These are phyloP conservation scores for Tychaedon coryphoeus DNA, from an alignment of 2,113 vertebrate species.

Conservation along the genomic window DNA sequence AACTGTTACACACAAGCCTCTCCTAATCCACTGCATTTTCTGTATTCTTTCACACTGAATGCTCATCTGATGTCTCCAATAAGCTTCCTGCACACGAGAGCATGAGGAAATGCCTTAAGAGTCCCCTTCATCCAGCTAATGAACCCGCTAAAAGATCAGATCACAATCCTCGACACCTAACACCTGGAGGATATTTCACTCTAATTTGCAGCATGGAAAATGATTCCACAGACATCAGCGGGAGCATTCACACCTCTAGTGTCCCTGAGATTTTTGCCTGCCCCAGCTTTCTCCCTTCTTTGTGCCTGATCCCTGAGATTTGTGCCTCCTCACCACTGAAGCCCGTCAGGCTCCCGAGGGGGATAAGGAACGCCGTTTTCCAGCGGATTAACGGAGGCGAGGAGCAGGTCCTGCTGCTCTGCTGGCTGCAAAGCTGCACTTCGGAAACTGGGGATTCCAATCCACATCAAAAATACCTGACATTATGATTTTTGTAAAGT, in stretches of 20 bases:
- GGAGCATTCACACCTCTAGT: not conserved
- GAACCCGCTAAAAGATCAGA: not conserved
- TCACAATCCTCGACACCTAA: not conserved
- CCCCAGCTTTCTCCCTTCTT: not conserved
- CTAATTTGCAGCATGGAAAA: not conserved
- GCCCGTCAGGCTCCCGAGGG: not conserved
- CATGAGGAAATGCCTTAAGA: not conserved
- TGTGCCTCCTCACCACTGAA: not conserved
- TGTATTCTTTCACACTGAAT: not conserved
- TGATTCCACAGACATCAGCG: not conserved
- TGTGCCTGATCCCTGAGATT: no score
- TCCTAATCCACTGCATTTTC: constrained; percentile 7
- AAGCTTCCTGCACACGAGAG: not conserved
- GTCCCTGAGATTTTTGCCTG: not conserved
- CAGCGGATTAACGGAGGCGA: not conserved
- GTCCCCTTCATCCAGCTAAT: not conserved
- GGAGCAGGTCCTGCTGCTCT: not conserved
- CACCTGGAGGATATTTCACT: not conserved
- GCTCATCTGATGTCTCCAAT: not conserved
- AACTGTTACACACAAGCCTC: constrained; percentile 35
- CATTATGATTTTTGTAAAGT: not conserved
- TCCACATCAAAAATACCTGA: not conserved
- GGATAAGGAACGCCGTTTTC: not conserved
- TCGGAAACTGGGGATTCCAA: not conserved
- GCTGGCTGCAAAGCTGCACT: not conserved